phyloP scores from a whole-genome alignment of 2,113 vertebrate genomes.

The Zosterops hypoxanthus region DNA sequence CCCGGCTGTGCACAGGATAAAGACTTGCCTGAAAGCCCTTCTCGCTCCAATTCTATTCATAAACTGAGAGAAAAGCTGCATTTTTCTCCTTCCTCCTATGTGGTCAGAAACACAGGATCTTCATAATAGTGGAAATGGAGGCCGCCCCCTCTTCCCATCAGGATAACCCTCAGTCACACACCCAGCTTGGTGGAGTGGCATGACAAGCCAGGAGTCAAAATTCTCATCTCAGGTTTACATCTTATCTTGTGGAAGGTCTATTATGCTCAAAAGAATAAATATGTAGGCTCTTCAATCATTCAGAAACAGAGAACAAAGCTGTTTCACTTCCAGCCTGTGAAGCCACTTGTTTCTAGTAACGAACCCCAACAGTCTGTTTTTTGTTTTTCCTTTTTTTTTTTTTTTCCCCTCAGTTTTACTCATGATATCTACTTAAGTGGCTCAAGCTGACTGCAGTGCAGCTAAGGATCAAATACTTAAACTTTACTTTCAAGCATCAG shows the following conservation, averaged over 20 bases:
- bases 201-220: not conserved
- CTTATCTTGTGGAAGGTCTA: not conserved
- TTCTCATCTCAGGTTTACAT: not conserved
- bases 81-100: not conserved
- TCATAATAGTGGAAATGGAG: not conserved
- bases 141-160: not conserved
- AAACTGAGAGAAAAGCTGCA: not conserved
- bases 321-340: not conserved
- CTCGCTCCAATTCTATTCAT: not conserved
- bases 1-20: not conserved
- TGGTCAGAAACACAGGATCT: not conserved
- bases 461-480: conserved; percentile 53
- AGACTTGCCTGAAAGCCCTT: not conserved
- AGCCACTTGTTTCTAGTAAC: conserved; percentile 3
- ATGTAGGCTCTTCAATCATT: not conserved
- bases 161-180: not conserved
- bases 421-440: not conserved
- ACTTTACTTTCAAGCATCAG: conserved; percentile 14
- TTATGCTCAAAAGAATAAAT: not conserved
- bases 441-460: conserved; percentile 2
- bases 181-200: not conserved
- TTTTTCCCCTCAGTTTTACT: not conserved
- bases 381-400: not conserved
- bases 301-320: not conserved
- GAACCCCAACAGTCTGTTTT: not conserved